A percentile compares a stretch with the other conserved stretches of the same genome.
These are phyloP conservation scores for Spisula solida DNA, from an alignment of 2,888 invertebrate species.

Conservation along the genomic window DNA sequence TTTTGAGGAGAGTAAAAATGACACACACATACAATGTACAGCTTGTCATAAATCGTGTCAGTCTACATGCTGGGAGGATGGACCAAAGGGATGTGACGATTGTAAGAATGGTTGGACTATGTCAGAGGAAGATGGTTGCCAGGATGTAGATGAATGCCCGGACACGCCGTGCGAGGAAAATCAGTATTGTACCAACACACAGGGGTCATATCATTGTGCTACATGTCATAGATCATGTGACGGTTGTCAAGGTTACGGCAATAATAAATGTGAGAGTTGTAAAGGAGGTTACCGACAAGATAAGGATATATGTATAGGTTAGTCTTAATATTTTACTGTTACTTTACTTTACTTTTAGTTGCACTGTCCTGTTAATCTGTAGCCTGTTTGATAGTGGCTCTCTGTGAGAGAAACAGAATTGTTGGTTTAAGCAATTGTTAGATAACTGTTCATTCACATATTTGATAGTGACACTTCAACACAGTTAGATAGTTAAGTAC, in stretches of 20 bases:
- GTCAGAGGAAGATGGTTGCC: conserved; percentile 92
- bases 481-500: no score
- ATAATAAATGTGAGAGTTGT: conserved; percentile 96
- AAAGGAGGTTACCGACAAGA: conserved; percentile 92
- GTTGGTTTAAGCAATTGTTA: no score
- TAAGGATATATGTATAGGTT: conserved; percentile 92
- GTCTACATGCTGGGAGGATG: conserved; percentile 92
- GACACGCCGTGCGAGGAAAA: conserved; percentile 89
- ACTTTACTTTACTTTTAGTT: no score
- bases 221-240: conserved; percentile 94
- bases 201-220: conserved; percentile 93
- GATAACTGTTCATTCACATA: no score
- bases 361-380: neutral
- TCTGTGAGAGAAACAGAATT: neutral
- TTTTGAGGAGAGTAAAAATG: conserved; percentile 87
- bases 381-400: neutral
- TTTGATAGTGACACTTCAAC: no score
- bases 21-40: conserved; percentile 89
- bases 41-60: conserved; percentile 94
- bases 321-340: conserved; percentile 76
- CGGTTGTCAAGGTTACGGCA: conserved; percentile 95
- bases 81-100: conserved; percentile 90
- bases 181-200: conserved; percentile 96
- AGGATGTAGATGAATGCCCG: conserved; percentile 95
- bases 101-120: conserved; percentile 93